Conservation (phyloP, 2,113 vertebrate species). For the Corvus moneduloides region DNA sequence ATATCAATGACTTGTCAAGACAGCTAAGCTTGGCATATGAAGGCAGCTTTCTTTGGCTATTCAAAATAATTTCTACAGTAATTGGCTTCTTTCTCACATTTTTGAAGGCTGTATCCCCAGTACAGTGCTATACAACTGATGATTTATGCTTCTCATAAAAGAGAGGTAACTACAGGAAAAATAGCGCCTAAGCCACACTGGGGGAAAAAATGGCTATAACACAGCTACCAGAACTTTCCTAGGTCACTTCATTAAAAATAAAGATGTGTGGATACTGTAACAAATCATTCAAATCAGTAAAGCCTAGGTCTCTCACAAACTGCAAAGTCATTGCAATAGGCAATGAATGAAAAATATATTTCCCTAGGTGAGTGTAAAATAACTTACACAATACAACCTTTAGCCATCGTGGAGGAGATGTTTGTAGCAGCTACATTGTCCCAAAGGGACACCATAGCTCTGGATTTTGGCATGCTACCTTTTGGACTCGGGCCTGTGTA, state of each 20-base stretch:
- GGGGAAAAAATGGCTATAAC: background rate
- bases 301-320: background rate
- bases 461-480: background rate
- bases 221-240: background rate
- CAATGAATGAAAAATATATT: background rate
- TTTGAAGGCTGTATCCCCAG: background rate
- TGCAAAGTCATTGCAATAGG: constrained; percentile 8
- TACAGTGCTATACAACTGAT: background rate
- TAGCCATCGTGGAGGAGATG: background rate
- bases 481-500: background rate
- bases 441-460: background rate
- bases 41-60: background rate
- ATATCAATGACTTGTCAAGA: constrained; percentile 17
- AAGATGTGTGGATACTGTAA: background rate
- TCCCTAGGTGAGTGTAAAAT: background rate
- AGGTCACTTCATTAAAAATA: background rate
- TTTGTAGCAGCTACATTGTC: background rate
- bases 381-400: background rate
- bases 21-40: background rate
- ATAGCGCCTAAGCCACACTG: background rate
- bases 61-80: constrained; percentile 17
- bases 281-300: background rate
- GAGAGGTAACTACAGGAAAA: background rate
- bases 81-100: constrained; percentile 10
- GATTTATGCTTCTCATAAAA: background rate